phyloP scores from a whole-genome alignment of 1,140 invertebrate genomes.

The Neelides sp. region DNA sequence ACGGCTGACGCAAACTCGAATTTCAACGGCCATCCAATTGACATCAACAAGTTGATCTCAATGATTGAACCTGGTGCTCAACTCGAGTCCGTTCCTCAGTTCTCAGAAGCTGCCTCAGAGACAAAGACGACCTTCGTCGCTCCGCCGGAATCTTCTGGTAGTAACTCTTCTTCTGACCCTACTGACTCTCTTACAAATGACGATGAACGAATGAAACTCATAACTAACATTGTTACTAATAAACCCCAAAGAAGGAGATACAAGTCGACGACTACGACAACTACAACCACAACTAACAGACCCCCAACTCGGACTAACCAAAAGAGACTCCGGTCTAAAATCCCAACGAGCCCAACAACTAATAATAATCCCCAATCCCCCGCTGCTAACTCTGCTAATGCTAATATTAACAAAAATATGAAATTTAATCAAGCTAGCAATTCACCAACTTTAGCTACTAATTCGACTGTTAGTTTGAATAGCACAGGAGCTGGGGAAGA shows the following conservation, averaged over 20 bases:
- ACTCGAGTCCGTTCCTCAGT: conserved; percentile 16
- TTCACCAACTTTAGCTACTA: no score
- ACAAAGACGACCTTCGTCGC: conserved; percentile 8
- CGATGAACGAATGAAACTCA: no score
- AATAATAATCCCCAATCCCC: conserved; percentile 6
- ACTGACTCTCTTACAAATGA: neutral
- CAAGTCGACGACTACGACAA: no score
- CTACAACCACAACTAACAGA: no score
- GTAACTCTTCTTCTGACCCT: conserved; percentile 4
- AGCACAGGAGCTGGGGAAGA: no score
- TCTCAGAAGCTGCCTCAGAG: conserved; percentile 13
- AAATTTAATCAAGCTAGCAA: no score
- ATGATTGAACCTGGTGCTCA: conserved; percentile 30
- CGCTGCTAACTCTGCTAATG: conserved; percentile 1
- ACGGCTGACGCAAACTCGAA: conserved; percentile 22
- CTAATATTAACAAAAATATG: neutral
- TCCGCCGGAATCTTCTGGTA: neutral
- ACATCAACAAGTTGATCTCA: conserved; percentile 28
- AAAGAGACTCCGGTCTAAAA: no score
- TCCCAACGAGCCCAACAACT: no score
- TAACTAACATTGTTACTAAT: no score
- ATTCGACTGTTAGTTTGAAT: no score
- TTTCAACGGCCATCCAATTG: conserved; percentile 28
- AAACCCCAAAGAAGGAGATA: no score
- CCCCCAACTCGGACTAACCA: no score